Base-by-base conservation (phyloP, 1,140 invertebrate genomes). In the Geopemphigus sp. region DNA sequence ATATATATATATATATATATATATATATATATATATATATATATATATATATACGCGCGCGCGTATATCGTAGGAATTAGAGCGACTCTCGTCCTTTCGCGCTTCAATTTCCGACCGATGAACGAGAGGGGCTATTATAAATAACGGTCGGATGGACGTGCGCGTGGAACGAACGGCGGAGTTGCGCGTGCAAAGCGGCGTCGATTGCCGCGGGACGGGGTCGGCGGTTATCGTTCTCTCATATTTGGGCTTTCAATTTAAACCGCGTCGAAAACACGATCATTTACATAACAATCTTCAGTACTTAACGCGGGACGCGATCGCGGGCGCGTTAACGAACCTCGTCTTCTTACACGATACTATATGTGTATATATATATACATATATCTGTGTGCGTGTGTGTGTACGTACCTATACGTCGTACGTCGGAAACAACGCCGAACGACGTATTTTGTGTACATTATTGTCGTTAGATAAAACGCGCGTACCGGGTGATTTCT, bases 221-320 rank as follows among this genome's bases (percentile, higher is more conserved):
- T 17, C 47, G n/a, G 2, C 15, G 22, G 5, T 50, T 47, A 68
- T 47, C 64, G 3, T 47, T 17, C 45, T 6, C 64, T 47, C 39
- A 68, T 68, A 68, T 68, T 68, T 47, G 39, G 0, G 64, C 39
- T 68, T 68, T 68, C 64, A 50, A 17, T 68, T 50, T 68, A 47
- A 68, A 68, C 45, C 39, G 39, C 39, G 17, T 24, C 14, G 64
- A 68, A 50, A 50, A 68, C 8, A 24, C 39, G 22, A 47, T 50
- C 22, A 24, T 68, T 68, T 47, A 2, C 64, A 68, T 68, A 68
- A 68, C n/a, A 68, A 68, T 68, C 14, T 68, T 14, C 12, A 50
- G 64, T 47, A 24, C 50, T 68, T 47, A 50, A 68, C 15, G 64
- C 19, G 24, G 5, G 64, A 66, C 6, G 14, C 39, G 64, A 22